A percentile compares a stretch with the other conserved stretches of the same genome.
Conservation (phyloP, 2,797 vertebrate species). For the Trachops cirrhosus region DNA sequence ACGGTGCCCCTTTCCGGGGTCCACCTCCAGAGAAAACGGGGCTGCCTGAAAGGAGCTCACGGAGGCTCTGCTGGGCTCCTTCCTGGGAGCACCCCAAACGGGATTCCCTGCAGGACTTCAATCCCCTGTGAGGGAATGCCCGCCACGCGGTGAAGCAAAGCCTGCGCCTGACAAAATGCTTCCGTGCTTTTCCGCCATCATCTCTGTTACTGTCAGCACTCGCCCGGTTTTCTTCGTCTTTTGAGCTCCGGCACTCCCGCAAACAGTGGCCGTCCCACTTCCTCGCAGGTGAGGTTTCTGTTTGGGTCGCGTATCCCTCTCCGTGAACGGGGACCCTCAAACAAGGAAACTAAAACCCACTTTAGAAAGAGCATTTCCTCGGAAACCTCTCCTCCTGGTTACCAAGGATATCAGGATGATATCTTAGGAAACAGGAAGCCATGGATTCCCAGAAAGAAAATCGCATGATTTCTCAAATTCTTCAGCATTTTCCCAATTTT, state of each 20-base stretch:
- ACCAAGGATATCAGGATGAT: neutral
- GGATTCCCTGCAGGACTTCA: fast-evolving
- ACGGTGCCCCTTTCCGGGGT: fast-evolving
- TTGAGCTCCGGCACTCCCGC: fast-evolving
- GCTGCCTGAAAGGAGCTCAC: fast-evolving
- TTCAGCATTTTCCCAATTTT: neutral
- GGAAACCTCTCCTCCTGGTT: neutral
- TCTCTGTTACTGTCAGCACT: fast-evolving
- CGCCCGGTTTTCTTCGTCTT: fast-evolving
- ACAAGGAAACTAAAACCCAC: neutral
- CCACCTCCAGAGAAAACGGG: too few species aligned
- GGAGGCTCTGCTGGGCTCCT: fast-evolving
- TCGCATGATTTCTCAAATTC: neutral
- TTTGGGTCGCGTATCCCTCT: fast-evolving
- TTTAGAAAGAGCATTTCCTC: neutral
- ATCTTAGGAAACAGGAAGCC: neutral
- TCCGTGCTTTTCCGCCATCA: fast-evolving
- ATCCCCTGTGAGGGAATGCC: neutral
- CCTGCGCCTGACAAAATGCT: neutral
- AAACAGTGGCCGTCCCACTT: fast-evolving
- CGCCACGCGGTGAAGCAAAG: fast-evolving
- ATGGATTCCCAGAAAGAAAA: neutral
- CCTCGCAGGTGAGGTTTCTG: neutral
- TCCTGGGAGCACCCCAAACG: fast-evolving
- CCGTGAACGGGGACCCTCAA: fast-evolving